Conservation (phyloP, 2,797 vertebrate genomes). For the Avahi laniger region DNA sequence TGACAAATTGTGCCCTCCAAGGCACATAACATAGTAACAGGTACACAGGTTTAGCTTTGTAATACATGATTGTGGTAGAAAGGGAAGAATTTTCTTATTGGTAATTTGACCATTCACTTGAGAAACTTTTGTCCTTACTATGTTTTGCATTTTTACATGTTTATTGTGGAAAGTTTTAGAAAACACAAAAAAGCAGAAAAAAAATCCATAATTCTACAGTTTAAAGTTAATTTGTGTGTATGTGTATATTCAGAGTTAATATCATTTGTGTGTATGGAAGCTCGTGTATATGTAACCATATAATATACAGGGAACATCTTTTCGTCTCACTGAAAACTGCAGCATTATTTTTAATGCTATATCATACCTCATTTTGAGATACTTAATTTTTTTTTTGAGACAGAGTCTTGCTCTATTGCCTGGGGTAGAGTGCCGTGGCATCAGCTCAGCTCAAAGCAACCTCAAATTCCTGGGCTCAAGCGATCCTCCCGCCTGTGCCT, state of each 20-base stretch:
- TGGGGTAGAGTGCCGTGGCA: no score
- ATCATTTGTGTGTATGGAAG: background rate
- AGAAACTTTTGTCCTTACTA: background rate
- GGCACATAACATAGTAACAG: background rate
- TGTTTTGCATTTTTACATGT: background rate
- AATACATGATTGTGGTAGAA: background rate
- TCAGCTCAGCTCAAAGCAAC: no score
- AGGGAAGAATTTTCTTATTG: constrained; percentile 26
- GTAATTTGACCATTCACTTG: background rate
- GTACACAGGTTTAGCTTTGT: background rate
- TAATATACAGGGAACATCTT: background rate
- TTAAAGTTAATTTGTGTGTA: background rate
- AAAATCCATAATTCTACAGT: background rate
- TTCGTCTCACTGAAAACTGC: background rate
- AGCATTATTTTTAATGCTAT: constrained; percentile 9
- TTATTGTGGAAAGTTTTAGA: constrained; percentile 6
- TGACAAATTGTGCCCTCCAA: background rate
- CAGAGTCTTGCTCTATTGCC: no score
- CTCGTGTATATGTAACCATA: constrained; percentile 29
- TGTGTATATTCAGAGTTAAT: no score
- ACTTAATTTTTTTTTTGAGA: background rate
- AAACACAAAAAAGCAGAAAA: constrained; percentile 36
- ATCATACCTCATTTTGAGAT: constrained; percentile 14
- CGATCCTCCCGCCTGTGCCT: no score
- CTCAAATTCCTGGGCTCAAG: no score